Conservation (phyloP, 1,140 invertebrate genomes). For the Rhynchophorus ferrugineus region DNA sequence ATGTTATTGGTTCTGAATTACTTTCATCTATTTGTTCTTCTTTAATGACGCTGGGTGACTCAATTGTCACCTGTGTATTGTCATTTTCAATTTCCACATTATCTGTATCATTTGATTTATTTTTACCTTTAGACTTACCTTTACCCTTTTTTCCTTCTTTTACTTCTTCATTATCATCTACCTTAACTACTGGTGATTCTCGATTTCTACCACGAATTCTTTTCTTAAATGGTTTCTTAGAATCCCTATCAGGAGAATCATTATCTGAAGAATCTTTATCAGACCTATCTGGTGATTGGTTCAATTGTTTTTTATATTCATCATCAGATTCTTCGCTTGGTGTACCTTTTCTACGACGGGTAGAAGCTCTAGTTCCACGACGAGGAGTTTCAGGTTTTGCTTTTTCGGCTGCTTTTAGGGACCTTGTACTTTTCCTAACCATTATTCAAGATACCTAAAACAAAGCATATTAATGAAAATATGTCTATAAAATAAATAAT, state of each 20-base stretch:
- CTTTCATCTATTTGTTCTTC: constrained; percentile 8
- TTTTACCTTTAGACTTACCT: constrained; percentile 41
- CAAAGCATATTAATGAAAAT: no score
- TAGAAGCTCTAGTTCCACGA: constrained; percentile 1
- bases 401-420: constrained; percentile 17
- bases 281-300: not conserved
- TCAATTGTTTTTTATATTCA: not conserved
- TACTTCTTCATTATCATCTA: constrained; percentile 22
- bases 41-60: constrained; percentile 32
- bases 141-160: constrained; percentile 32
- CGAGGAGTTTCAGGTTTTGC: constrained; percentile 2
- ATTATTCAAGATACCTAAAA: no score
- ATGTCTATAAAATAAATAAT: no score
- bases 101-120: constrained; percentile 33
- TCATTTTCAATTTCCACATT: constrained; percentile 34
- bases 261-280: constrained; percentile 13
- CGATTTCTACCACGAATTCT: constrained; percentile 6
- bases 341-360: constrained; percentile 7
- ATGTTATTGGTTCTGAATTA: not conserved
- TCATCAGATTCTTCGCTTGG: constrained; percentile 15
- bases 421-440: constrained; percentile 13
- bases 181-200: not conserved
- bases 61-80: constrained; percentile 38
- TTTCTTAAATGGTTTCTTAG: constrained; percentile 18
- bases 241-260: constrained; percentile 12